Percentiles rank a stretch among this genome's conserved stretches.
phyloP scores from a whole-genome alignment of 2,888 invertebrate genomes.

The Brachylomia viminalis region DNA sequence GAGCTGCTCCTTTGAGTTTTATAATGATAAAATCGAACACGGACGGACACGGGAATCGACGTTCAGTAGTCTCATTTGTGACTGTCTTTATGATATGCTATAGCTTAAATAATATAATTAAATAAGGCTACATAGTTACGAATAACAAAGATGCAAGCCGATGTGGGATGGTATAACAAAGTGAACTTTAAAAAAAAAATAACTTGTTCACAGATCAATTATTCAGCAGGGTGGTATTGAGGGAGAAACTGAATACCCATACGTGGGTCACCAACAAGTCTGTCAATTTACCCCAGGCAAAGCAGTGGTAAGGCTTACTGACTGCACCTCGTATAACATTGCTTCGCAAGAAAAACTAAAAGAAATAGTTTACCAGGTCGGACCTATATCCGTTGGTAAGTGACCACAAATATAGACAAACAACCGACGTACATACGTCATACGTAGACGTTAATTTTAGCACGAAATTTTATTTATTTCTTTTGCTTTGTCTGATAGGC shows the following conservation, averaged over 20 bases:
- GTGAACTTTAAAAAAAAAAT: neutral
- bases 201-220: conserved; percentile 44
- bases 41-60: neutral
- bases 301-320: conserved; percentile 23
- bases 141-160: neutral
- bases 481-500: conserved; percentile 17
- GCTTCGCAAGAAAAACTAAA: conserved; percentile 83
- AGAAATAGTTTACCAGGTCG: conserved; percentile 38
- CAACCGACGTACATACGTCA: too few species aligned
- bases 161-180: neutral
- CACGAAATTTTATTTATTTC: neutral
- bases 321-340: conserved; percentile 17
- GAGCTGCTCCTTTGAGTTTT: neutral
- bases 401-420: neutral
- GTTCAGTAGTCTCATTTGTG: neutral
- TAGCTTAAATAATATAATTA: neutral
- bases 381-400: conserved; percentile 55
- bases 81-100: neutral
- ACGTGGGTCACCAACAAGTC: rapidly evolving
- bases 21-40: neutral
- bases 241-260: conserved; percentile 64
- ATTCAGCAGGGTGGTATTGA: conserved; percentile 59
- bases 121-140: neutral
- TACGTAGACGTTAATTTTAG: neutral
- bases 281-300: conserved; percentile 50